A percentile compares a stretch with the other conserved stretches of the same genome.
Evolutionary conservation across 2,113 vertebrate species (phyloP).

Genomic region (Halichoerus grypus): DNA sequence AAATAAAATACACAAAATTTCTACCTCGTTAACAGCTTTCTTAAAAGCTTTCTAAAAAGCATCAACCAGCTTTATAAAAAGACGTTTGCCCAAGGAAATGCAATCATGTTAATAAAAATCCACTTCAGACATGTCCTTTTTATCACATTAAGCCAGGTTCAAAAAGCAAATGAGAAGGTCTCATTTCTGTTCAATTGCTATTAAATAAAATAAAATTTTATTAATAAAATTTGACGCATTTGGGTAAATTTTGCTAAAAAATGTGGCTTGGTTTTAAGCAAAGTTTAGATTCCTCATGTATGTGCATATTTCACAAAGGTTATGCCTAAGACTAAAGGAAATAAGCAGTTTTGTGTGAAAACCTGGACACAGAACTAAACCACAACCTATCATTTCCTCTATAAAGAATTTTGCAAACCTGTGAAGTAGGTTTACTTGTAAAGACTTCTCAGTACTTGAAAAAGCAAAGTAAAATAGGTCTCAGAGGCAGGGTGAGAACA

Average conservation of each 20-base stretch:
- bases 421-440: neutral
- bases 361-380: slow-evolving; percentile 27
- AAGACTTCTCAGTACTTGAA: neutral
- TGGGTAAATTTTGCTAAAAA: slow-evolving; percentile 26
- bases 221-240: slow-evolving; percentile 1
- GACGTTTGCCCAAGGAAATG: neutral
- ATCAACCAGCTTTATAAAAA: neutral
- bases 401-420: slow-evolving; percentile 31
- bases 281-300: slow-evolving; percentile 28
- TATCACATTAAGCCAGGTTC: neutral
- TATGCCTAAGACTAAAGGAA: neutral
- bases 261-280: slow-evolving; percentile 25
- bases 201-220: no score
- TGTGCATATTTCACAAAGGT: neutral
- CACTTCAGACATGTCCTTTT: neutral
- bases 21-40: neutral
- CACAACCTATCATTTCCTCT: neutral
- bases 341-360: neutral
- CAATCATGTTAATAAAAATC: slow-evolving; percentile 38
- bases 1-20: slow-evolving; percentile 22
- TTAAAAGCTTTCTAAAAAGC: neutral
- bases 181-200: slow-evolving; percentile 41
- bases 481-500: neutral
- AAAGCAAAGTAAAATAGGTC: slow-evolving; percentile 22
- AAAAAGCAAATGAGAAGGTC: neutral